Percentiles rank a stretch among this genome's conserved stretches.
Conservation (phyloP, 2,797 vertebrate genomes). For the Phalanger gymnotis region DNA sequence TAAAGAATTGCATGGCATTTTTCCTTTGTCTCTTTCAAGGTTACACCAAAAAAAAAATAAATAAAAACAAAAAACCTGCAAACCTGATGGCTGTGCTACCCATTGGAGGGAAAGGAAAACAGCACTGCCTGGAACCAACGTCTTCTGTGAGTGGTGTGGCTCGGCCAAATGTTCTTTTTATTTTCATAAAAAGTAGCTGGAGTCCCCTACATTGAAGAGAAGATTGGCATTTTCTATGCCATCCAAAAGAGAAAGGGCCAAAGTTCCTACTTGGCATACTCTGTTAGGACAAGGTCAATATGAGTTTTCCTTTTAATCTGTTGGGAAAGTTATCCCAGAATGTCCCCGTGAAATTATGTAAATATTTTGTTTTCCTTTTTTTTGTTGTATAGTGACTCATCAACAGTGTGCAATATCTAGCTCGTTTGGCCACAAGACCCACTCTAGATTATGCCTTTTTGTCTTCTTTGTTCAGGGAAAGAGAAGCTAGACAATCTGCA, state of each 20-base stretch:
- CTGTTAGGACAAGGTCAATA: slow-evolving; percentile 65
- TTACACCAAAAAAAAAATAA: slow-evolving; percentile 69
- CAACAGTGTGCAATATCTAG: slow-evolving; percentile 72
- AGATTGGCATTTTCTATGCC: slow-evolving; percentile 67
- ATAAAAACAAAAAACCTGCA: slow-evolving; percentile 37
- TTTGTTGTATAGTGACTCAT: slow-evolving; percentile 67
- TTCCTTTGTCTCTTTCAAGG: slow-evolving; percentile 69
- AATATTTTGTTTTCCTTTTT: slow-evolving; percentile 70
- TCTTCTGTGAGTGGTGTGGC: slow-evolving; percentile 58
- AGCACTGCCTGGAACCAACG: slow-evolving; percentile 57
- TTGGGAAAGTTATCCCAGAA: slow-evolving; percentile 67
- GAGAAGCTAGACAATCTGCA: slow-evolving; percentile 70
- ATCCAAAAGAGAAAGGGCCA: slow-evolving; percentile 32
- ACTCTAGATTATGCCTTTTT: slow-evolving; percentile 56
- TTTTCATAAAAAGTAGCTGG: slow-evolving; percentile 62
- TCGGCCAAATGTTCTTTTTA: slow-evolving; percentile 54
- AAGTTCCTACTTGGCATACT: slow-evolving; percentile 70
- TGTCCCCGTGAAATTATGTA: slow-evolving; percentile 76
- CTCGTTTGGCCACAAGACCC: slow-evolving; percentile 73
- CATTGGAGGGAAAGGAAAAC: slow-evolving; percentile 9
- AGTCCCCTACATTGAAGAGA: slow-evolving; percentile 41
- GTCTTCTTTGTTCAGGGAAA: slow-evolving; percentile 79
- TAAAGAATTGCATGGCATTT: slow-evolving; percentile 88
- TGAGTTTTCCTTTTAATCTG: slow-evolving; percentile 65
- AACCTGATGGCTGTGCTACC: slow-evolving; percentile 63